phyloP scores from a whole-genome alignment of 2,888 invertebrate genomes.

The Diachrysia chrysitis region DNA sequence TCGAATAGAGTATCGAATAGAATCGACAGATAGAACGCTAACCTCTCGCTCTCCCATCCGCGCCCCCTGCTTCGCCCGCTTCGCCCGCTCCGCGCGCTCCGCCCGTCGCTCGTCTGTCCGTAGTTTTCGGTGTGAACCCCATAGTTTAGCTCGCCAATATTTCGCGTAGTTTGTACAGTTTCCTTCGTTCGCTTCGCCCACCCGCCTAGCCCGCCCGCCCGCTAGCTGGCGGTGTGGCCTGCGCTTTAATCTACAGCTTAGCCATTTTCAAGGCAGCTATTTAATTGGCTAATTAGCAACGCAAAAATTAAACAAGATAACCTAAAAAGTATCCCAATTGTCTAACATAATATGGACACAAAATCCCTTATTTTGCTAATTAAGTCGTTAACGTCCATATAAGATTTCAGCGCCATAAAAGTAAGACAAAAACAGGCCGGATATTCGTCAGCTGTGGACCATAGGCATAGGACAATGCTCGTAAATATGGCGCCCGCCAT shows the following conservation, averaged over 20 bases:
- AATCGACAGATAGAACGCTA: no score
- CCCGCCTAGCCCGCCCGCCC: no score
- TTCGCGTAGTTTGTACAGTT: no score
- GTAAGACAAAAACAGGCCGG: constrained; percentile 65
- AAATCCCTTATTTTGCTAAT: constrained; percentile 47
- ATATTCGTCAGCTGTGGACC: constrained; percentile 74
- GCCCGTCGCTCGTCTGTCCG: no score
- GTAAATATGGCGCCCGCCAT: constrained; percentile 67
- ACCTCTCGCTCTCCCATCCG: no score
- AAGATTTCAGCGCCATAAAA: constrained; percentile 56
- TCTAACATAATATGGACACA: constrained; percentile 30
- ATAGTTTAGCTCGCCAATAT: no score
- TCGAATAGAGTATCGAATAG: no score
- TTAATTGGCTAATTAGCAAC: neutral
- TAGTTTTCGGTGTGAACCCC: no score
- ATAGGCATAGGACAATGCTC: constrained; percentile 69
- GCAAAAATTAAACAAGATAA: constrained; percentile 36
- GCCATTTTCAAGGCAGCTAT: constrained; percentile 6
- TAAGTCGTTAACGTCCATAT: constrained; percentile 56
- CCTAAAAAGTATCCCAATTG: constrained; percentile 30
- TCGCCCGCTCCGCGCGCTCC: no score
- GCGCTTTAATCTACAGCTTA: constrained; percentile 3
- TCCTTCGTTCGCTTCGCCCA: no score
- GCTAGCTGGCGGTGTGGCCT: no score
- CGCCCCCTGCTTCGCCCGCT: no score